These are phyloP conservation scores for Cepaea nemoralis DNA, from an alignment of 1,140 invertebrate genomes.

Conservation along the genomic window DNA sequence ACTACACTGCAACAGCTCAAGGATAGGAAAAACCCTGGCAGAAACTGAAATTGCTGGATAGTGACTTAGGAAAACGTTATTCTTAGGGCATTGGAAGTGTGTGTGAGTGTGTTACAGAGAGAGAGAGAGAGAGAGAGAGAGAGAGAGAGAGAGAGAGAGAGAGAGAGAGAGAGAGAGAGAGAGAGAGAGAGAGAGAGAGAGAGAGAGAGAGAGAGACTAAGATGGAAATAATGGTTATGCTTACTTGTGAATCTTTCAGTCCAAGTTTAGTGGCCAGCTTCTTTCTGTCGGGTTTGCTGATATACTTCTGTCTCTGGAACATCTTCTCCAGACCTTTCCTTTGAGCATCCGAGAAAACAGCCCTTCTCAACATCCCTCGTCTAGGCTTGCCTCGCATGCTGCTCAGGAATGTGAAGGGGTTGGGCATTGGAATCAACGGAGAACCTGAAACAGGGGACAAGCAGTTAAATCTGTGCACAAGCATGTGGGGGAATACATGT, in stretches of 20 bases:
- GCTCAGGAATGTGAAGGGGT: conserved; percentile 67
- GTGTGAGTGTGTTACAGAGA: background rate
- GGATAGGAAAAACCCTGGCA: too few species aligned
- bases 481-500: too few species aligned
- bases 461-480: too few species aligned
- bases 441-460: conserved; percentile 51
- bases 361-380: conserved; percentile 93
- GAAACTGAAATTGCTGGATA: too few species aligned
- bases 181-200: background rate
- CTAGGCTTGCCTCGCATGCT: conserved; percentile 75
- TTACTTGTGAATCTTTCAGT: conserved; percentile 88
- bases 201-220: background rate
- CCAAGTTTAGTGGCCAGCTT: conserved; percentile 95
- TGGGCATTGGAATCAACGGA: conserved; percentile 65
- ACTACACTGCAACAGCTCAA: too few species aligned
- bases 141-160: background rate
- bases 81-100: too few species aligned
- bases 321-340: conserved; percentile 93
- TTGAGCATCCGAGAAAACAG: conserved; percentile 94
- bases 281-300: conserved; percentile 96
- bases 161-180: background rate
- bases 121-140: background rate
- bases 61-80: too few species aligned
- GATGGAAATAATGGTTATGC: conserved; percentile 41
- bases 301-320: conserved; percentile 98